Conservation (phyloP, 2,113 vertebrate species). For the Prinia subflava region DNA sequence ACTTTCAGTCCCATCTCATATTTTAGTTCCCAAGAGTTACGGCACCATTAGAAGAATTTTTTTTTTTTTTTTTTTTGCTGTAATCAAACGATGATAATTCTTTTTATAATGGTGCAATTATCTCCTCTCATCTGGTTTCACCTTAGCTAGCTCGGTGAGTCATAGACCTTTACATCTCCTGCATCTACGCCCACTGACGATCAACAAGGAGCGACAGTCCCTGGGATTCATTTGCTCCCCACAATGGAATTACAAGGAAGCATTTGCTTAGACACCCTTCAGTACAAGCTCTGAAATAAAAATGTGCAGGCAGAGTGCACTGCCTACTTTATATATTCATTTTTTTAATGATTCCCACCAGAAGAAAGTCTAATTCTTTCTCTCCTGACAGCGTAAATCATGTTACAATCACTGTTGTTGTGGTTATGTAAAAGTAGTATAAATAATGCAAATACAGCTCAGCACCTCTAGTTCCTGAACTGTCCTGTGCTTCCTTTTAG, state of each 20-base stretch:
- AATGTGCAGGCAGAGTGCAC: background rate
- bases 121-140: conserved; percentile 48
- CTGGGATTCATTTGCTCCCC: background rate
- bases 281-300: background rate
- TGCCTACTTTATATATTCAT: background rate
- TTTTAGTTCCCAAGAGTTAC: conserved; percentile 1
- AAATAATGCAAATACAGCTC: background rate
- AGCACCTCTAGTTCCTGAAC: background rate
- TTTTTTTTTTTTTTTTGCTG: background rate
- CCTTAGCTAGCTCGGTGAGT: conserved; percentile 48
- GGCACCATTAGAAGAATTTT: background rate
- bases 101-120: conserved; percentile 58
- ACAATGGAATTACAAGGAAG: background rate
- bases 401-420: background rate
- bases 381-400: background rate
- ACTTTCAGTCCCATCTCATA: background rate
- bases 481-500: background rate
- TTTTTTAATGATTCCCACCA: background rate
- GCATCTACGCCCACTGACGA: conserved; percentile 39
- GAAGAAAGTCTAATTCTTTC: background rate
- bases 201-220: conserved; percentile 38
- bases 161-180: conserved; percentile 47
- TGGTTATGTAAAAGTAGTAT: background rate
- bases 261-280: background rate
- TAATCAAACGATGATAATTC: conserved; percentile 44